Percentiles rank a stretch among this genome's conserved stretches.
Evolutionary conservation across 2,797 vertebrate genomes (phyloP).

Genomic region (Sebastes goodei): DNA sequence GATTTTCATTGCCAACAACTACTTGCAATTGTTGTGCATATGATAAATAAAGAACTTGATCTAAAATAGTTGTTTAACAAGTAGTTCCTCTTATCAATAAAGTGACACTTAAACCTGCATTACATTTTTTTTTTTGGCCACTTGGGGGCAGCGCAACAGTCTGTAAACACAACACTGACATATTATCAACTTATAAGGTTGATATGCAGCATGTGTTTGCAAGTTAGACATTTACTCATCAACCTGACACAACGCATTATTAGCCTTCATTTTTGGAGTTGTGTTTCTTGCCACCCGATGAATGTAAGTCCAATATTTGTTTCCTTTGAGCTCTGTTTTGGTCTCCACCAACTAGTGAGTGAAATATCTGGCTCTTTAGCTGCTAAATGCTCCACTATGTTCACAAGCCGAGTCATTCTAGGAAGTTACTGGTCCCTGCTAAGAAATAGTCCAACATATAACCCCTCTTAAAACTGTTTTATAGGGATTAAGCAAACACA

Average conservation of each 20-base stretch:
- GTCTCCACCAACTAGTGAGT: background rate
- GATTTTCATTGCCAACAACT: no score
- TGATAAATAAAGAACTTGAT: background rate
- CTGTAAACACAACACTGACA: no score
- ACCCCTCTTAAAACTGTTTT: background rate
- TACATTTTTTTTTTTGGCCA: no score
- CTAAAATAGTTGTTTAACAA: background rate
- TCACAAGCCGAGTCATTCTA: background rate
- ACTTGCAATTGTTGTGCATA: background rate
- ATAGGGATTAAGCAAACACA: background rate
- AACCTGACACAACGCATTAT: no score
- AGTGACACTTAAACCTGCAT: no score
- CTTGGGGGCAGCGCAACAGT: no score
- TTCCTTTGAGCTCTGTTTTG: background rate
- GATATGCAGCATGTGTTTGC: no score
- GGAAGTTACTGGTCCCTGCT: background rate
- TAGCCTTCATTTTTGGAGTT: background rate
- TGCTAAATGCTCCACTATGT: background rate
- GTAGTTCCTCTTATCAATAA: no score
- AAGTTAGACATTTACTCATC: no score
- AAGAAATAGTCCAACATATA: background rate
- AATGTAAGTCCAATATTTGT: background rate
- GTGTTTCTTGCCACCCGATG: background rate
- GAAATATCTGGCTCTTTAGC: background rate
- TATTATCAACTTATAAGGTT: fast-evolving